Conservation (phyloP, 2,113 vertebrate genomes). For the Argyrosomus japonicus region DNA sequence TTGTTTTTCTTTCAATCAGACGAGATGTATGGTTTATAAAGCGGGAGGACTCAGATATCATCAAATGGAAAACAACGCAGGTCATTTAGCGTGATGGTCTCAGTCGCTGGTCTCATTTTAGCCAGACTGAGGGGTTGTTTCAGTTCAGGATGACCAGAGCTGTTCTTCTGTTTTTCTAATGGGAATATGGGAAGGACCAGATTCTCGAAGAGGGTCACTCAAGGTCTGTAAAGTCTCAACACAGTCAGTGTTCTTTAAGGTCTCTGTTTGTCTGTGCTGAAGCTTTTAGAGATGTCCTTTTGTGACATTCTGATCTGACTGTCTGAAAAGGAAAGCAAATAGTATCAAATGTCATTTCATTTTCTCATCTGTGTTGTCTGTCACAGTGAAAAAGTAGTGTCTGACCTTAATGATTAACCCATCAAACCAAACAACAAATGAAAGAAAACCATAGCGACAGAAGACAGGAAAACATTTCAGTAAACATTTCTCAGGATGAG, state of each 20-base stretch:
- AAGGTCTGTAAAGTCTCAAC: constrained; percentile 38
- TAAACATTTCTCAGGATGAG: background rate
- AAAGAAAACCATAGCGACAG: background rate
- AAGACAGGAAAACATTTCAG: constrained; percentile 5
- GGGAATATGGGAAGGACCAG: constrained; percentile 36
- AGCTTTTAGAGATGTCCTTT: constrained; percentile 24
- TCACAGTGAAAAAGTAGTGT: constrained; percentile 11
- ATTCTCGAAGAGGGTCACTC: constrained; percentile 40
- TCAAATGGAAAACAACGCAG: constrained; percentile 38
- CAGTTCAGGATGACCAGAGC: constrained; percentile 36
- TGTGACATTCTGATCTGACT: constrained; percentile 40
- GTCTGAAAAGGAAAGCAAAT: constrained; percentile 47
- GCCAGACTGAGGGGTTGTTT: constrained; percentile 18
- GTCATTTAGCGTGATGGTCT: background rate
- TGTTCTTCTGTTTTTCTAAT: constrained; percentile 34
- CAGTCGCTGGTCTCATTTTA: constrained; percentile 18
- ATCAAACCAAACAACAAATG: background rate
- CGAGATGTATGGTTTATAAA: constrained; percentile 1
- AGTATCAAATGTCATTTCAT: constrained; percentile 46
- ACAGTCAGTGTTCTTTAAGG: constrained; percentile 34
- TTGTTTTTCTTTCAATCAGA: constrained; percentile 26
- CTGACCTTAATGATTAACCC: constrained; percentile 9
- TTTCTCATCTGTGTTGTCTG: constrained; percentile 24
- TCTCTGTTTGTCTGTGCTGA: constrained; percentile 26
- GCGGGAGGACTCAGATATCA: constrained; percentile 11